These are phyloP conservation scores for Clanis bilineata DNA, from an alignment of 2,888 invertebrate genomes.

Conservation along the genomic window DNA sequence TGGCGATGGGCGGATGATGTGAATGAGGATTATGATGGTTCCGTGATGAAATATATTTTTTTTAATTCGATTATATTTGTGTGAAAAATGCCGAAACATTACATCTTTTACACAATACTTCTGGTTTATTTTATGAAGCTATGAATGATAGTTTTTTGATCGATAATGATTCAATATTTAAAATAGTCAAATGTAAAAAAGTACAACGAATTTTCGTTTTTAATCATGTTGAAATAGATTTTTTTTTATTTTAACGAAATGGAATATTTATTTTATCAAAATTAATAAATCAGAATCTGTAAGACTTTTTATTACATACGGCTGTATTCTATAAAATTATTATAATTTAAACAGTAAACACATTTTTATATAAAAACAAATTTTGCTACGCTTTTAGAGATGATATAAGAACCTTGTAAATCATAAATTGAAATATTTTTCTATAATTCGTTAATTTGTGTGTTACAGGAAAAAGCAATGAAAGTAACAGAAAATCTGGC, in stretches of 20 bases:
- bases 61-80: neutral
- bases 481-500: constrained; percentile 73
- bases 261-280: neutral
- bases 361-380: neutral
- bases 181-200: no score
- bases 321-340: no score
- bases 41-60: neutral
- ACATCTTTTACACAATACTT: neutral
- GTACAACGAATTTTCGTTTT: no score
- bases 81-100: neutral
- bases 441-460: constrained; percentile 19
- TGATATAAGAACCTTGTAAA: no score
- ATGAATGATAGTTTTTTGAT: neutral
- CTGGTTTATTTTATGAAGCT: neutral
- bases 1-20: neutral
- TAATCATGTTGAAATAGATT: no score
- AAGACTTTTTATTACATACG: no score
- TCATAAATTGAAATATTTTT: neutral
- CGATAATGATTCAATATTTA: no score
- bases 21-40: neutral
- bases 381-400: no score
- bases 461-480: constrained; percentile 74
- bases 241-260: neutral
- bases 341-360: no score
- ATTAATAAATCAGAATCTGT: neutral